phyloP scores from a whole-genome alignment of 1,140 invertebrate genomes.

The Leucophenga varia region DNA sequence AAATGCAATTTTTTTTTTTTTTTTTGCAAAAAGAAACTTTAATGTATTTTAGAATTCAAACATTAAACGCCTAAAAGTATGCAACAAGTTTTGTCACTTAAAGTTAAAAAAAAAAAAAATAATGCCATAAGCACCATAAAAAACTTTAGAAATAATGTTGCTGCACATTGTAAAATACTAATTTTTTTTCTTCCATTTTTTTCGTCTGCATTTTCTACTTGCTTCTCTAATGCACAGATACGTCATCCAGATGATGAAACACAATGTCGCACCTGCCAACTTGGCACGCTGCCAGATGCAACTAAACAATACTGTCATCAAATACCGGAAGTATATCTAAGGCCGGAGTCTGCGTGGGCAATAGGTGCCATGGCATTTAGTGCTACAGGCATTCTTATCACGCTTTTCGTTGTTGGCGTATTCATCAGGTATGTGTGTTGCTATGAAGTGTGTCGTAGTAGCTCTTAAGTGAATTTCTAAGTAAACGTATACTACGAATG shows the following conservation, averaged over 20 bases:
- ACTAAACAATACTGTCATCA: constrained; percentile 72
- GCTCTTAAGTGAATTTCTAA: no score
- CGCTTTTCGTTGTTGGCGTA: constrained; percentile 67
- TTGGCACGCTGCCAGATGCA: constrained; percentile 78
- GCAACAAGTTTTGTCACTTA: no score
- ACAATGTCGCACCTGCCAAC: constrained; percentile 77
- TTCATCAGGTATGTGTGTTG: constrained; percentile 59
- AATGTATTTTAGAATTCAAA: no score
- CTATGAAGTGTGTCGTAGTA: no score
- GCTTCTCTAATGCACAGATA: constrained; percentile 61
- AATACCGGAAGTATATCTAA: constrained; percentile 83
- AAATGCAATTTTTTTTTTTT: no score
- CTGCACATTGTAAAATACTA: constrained; percentile 6
- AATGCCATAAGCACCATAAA: constrained; percentile 2
- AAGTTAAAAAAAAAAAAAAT: no score
- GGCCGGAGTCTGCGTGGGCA: constrained; percentile 79
- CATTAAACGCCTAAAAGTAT: no score
- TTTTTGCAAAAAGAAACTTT: no score
- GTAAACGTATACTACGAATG: no score
- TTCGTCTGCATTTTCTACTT: background rate
- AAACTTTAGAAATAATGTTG: constrained; percentile 13
- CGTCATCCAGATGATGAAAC: constrained; percentile 77
- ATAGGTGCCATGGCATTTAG: constrained; percentile 86
- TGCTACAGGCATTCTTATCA: constrained; percentile 76
- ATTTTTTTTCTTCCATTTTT: background rate